These are phyloP conservation scores for Diprion similis DNA, from an alignment of 1,140 invertebrate genomes.

Conservation along the genomic window DNA sequence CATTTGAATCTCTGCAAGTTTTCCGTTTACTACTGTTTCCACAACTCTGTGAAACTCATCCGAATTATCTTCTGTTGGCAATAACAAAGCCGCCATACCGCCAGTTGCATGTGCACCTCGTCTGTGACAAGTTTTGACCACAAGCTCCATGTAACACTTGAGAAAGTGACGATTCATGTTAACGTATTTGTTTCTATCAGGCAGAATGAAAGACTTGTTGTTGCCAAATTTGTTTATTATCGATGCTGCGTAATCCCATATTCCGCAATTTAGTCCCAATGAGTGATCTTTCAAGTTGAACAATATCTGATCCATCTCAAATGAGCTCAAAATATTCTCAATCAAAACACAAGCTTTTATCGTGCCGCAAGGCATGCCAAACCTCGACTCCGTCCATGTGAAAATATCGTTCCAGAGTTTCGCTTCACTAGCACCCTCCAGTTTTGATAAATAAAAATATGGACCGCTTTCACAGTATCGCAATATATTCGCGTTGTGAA, in stretches of 20 bases:
- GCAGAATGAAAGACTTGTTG: conserved; percentile 63
- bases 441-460: conserved; percentile 73
- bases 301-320: conserved; percentile 76
- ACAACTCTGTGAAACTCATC: conserved; percentile 48
- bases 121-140: conserved; percentile 69
- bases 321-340: conserved; percentile 74
- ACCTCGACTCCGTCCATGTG: conserved; percentile 68
- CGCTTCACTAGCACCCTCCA: conserved; percentile 72
- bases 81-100: conserved; percentile 72
- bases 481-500: conserved; percentile 67
- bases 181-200: conserved; percentile 74
- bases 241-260: conserved; percentile 79
- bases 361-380: conserved; percentile 65
- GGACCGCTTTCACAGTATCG: conserved; percentile 66
- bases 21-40: conserved; percentile 59
- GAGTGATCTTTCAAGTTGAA: conserved; percentile 72
- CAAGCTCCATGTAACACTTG: conserved; percentile 68
- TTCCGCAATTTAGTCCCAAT: conserved; percentile 76
- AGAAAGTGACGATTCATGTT: conserved; percentile 72
- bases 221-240: conserved; percentile 74
- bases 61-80: conserved; percentile 55
- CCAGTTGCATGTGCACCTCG: conserved; percentile 72
- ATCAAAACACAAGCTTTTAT: conserved; percentile 79
- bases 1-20: conserved; percentile 66
- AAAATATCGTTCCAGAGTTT: conserved; percentile 78